Evolutionary conservation across 2,888 invertebrate species (phyloP).

Genomic region (Platycheirus albimanus): DNA sequence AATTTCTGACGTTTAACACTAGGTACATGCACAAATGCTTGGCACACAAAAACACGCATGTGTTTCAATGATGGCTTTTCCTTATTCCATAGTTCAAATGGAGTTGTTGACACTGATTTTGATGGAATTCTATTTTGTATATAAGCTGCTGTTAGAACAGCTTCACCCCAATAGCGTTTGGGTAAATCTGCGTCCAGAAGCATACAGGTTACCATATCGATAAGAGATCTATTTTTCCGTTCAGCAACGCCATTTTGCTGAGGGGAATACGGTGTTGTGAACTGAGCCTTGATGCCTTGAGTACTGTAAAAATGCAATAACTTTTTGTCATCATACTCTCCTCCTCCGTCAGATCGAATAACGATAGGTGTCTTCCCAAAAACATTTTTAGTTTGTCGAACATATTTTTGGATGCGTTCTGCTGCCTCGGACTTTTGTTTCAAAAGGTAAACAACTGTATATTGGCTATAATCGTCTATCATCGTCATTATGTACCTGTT

Average conservation of each 20-base stretch:
- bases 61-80: conserved; percentile 17
- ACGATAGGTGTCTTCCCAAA: conserved; percentile 24
- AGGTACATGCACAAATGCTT: conserved; percentile 20
- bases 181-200: conserved; percentile 15
- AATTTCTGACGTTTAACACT: conserved; percentile 18
- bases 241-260: conserved; percentile 27
- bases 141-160: conserved; percentile 25
- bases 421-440: conserved; percentile 14
- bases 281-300: conserved; percentile 28
- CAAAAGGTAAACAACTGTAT: conserved; percentile 14
- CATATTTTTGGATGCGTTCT: conserved; percentile 14
- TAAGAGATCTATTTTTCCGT: conserved; percentile 25
- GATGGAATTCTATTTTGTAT: conserved; percentile 22
- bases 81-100: conserved; percentile 22
- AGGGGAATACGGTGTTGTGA: conserved; percentile 15
- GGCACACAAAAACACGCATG: conserved; percentile 10
- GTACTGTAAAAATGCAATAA: not conserved
- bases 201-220: conserved; percentile 29
- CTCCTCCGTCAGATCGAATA: conserved; percentile 55
- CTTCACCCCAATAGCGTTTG: conserved; percentile 22
- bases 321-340: conserved; percentile 72
- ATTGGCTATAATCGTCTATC: conserved; percentile 16
- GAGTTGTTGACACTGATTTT: conserved; percentile 6
- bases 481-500: conserved; percentile 11
- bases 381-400: conserved; percentile 25